A percentile compares a stretch with the other conserved stretches of the same genome.
Evolutionary conservation across 2,888 invertebrate species (phyloP).

Genomic region (Chrysolina oricalcia): DNA sequence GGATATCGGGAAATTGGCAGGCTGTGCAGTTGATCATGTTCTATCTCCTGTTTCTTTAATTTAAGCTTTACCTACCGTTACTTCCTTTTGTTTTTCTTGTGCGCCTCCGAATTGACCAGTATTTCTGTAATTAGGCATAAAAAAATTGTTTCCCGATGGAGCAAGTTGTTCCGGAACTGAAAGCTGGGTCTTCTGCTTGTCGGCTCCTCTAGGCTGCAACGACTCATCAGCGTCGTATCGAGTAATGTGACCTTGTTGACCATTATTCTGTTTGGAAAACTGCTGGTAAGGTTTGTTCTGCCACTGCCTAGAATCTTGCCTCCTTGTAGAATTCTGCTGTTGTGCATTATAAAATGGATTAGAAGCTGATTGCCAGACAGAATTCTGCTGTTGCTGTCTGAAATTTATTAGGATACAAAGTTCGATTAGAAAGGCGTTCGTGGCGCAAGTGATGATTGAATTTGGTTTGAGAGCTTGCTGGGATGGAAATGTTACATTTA

Average conservation of each 20-base stretch:
- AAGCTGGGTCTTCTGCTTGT: conserved; percentile 9
- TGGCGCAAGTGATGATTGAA: too few relatives aligned
- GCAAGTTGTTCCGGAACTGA: conserved; percentile 7
- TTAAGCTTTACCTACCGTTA: too few relatives aligned
- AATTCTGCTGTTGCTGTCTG: background rate
- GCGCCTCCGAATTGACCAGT: conserved; percentile 8
- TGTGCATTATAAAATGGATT: background rate
- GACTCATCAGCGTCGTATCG: background rate
- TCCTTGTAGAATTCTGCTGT: background rate
- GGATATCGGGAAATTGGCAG: too few relatives aligned
- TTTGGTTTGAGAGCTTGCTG: too few relatives aligned
- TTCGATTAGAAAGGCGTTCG: too few relatives aligned
- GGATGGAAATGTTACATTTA: too few relatives aligned
- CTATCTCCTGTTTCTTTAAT: too few relatives aligned
- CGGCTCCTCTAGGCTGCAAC: background rate
- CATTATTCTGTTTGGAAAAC: background rate
- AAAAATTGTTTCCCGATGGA: conserved; percentile 34
- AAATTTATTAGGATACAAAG: background rate
- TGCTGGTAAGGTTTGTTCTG: conserved; percentile 3
- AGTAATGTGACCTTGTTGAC: background rate
- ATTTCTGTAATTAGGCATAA: conserved; percentile 45
- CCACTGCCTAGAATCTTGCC: conserved; percentile 16
- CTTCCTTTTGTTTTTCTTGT: background rate
- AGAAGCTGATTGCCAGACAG: background rate
- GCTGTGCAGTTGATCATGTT: too few relatives aligned